Percentiles rank a stretch among this genome's conserved stretches.
These are phyloP conservation scores for Cladopsammia gracilis DNA, from an alignment of 64 coral and sea anemone genomes.

Conservation along the genomic window DNA sequence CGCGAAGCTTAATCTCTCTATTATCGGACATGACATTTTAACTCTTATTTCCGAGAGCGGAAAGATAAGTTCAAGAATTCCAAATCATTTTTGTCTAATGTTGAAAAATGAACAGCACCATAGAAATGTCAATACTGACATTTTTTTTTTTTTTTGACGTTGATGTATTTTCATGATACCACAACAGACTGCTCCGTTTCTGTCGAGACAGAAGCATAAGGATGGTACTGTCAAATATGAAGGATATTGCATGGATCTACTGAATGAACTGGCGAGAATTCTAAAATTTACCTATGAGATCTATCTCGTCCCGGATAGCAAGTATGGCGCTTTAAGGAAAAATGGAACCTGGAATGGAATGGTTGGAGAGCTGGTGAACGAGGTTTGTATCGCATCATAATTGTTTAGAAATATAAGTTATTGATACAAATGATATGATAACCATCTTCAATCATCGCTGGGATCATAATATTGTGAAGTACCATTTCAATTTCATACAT, in stretches of 20 bases:
- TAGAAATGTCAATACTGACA: neutral
- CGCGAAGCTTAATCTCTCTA: no score
- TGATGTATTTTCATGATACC: neutral
- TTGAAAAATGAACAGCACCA: no score
- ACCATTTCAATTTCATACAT: no score
- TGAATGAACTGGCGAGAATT: constrained; percentile 37
- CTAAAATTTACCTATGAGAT: constrained; percentile 44
- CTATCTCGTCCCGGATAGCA: neutral
- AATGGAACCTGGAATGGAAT: constrained; percentile 70
- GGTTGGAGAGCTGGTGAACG: constrained; percentile 19
- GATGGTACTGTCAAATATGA: constrained; percentile 2
- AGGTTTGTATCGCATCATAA: neutral
- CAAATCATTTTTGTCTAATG: no score
- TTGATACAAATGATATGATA: no score
- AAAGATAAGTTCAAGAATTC: no score
- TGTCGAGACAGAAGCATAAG: neutral
- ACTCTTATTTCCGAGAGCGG: no score
- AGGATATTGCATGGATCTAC: constrained; percentile 60
- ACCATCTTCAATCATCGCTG: no score
- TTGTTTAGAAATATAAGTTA: neutral
- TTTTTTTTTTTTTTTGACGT: neutral
- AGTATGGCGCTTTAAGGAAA: constrained; percentile 26
- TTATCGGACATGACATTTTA: no score
- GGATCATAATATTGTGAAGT: no score
- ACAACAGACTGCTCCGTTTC: constrained; percentile 18